phyloP scores from a whole-genome alignment of 37 sponge, comb jelly and placozoan genomes.

The Theonella swinhoei region DNA sequence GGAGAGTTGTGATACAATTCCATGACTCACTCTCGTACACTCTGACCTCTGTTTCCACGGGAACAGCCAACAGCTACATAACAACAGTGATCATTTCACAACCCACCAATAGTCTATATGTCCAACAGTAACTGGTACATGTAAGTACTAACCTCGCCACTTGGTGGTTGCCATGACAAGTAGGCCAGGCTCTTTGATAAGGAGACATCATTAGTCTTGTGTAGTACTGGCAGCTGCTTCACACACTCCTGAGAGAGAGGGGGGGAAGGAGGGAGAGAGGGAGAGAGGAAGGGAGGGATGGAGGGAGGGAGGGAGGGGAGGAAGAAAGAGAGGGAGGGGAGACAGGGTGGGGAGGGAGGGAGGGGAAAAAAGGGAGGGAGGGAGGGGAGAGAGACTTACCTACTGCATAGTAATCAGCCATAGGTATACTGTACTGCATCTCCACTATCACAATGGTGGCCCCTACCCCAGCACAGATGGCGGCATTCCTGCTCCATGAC shows the following conservation, averaged over 20 bases:
- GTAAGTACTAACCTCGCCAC: constrained; percentile 43
- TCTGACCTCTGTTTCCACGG: constrained; percentile 57
- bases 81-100: no score
- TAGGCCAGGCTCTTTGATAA: constrained; percentile 34
- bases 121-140: background rate
- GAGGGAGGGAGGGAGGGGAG: background rate
- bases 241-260: constrained; percentile 28
- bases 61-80: constrained; percentile 51
- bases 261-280: background rate
- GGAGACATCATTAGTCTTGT: constrained; percentile 59
- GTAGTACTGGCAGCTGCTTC: constrained; percentile 37
- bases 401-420: background rate
- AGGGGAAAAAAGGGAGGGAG: background rate
- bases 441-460: constrained; percentile 19
- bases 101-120: background rate
- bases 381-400: background rate
- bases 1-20: constrained; percentile 31
- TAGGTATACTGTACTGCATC: no score
- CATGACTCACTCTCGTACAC: constrained; percentile 36
- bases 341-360: background rate
- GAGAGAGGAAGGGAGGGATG: background rate
- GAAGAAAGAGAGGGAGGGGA: background rate
- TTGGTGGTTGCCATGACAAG: constrained; percentile 66
- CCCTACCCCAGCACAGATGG: constrained; percentile 45
- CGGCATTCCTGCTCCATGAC: constrained; percentile 44